Base-by-base conservation (phyloP, 2,888 invertebrate genomes). In the Calliphora vomitoria region DNA sequence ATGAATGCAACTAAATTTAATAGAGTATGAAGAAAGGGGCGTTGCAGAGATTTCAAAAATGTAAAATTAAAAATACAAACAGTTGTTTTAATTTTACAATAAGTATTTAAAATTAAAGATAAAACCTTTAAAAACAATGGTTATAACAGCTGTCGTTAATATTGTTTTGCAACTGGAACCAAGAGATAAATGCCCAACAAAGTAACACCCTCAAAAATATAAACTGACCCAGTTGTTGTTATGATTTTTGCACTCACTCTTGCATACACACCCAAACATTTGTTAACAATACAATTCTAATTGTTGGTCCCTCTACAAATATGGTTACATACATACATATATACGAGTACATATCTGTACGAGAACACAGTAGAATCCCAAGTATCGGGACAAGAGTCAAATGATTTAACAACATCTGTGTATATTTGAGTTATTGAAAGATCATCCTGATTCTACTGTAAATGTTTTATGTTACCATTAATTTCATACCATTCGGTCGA, bases 131-230 rank as follows among this genome's bases (percentile, higher is more conserved):
- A 72, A 81, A 41, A 64, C 31, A 62, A 74, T 55, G 8, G 38
- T 1, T 13, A 58, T n/a, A 38, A 38, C 82, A 82, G 82, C 82
- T 82, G 82, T 38, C 25, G 44, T 31, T 58, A 75, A 47, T 41
- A n/a, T n/a, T 71, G 15, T 35, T 10, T 18, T 35, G 8, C 35
- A 10, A 53, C 38, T 5, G 1, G 6, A 50, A 10, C 8, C 13
- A 71, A 47, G 13, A 68, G 44, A 35, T 44, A 76, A 74, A 58
- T 60, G 25, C 3, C n/a, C 50, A 41, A 74, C 31, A 53, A 10
- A 44, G 35, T 60, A 60, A 68, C 75, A 75, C 75, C 35, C 68
- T 60, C 66, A 74, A 44, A 64, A 31, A 58, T 20, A 66, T 0
- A 25, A 74, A 68, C 25, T 47, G 69, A 20, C 13, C 62, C 62